Evolutionary conservation across 1,140 invertebrate species (phyloP), one percentile per base, ranked within the genome.

Genomic region (Bathynomus jamesi): DNA sequence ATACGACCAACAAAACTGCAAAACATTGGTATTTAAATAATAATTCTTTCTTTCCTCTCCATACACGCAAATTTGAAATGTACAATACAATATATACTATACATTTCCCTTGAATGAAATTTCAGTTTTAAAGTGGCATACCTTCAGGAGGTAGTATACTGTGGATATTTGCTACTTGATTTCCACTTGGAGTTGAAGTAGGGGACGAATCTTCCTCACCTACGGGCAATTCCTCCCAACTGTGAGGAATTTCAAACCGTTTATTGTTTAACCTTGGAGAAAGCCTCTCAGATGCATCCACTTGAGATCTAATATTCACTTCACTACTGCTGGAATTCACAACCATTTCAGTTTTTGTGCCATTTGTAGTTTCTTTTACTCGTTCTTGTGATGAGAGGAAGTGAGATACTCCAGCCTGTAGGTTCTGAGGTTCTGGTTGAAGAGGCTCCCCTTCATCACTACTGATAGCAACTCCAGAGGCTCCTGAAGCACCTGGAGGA

Each of bases 1-100:
- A 95, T 71, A 96, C 91, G 61, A 89, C 87, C 11, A 95, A 84
- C 77, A 95, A 85, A 68, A 97, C 93, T 89, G 84, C 72, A 82
- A 85, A 78, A 81, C 76, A 83, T 75, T 71, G 61, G 61, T 28
- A 71, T 75, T 70, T 70, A 67, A 67, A 76, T 70, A 63, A 63
- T 53, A 4, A 63, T 32, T 28, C 3, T 32, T 7, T 25, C 3
- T n/a, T 40, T 40, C 7, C 30, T 0, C 0, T 40, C n/a, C 1
- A 24, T 21, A n/a, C 7, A 17, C 17, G 13, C 28, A 64, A 3
- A 7, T 28, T 7, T 25, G 11, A 27, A 29, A 3, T 28, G 10
- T 28, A 5, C 29, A 28, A 65, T 25, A 25, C 27, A 5, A 21
- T 5, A 27, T 64, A 64, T 27, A 3, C 2, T 60, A 60, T 2